Conservation (phyloP, 1,140 invertebrate genomes). For the Thaumatotibia leucotreta region DNA sequence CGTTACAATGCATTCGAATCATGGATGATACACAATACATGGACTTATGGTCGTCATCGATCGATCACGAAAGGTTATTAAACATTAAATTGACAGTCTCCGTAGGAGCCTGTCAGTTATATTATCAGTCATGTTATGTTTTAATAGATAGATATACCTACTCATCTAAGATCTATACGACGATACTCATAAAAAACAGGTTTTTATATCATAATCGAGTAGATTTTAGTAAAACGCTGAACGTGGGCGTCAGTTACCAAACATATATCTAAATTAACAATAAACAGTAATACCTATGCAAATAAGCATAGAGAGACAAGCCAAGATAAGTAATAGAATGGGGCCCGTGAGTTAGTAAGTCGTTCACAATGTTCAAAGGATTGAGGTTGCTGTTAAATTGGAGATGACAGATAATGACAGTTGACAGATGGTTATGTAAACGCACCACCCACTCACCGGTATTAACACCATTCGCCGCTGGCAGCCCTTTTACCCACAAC, state of each 20-base stretch:
- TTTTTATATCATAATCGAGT: constrained; percentile 14
- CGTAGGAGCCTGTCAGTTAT: too few relatives aligned
- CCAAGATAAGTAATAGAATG: constrained; percentile 22
- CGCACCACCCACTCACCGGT: constrained; percentile 55
- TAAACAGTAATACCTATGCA: constrained; percentile 38
- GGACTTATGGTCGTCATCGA: not conserved
- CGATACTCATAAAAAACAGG: constrained; percentile 18
- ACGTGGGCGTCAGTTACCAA: constrained; percentile 49
- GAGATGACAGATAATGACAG: constrained; percentile 24
- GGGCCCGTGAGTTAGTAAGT: not conserved
- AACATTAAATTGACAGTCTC: not conserved
- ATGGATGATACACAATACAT: too few relatives aligned
- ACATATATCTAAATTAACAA: constrained; percentile 32
- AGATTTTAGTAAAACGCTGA: not conserved
- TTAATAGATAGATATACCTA: not conserved
- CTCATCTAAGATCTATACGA: not conserved
- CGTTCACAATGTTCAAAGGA: constrained; percentile 31
- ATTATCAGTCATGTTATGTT: too few relatives aligned
- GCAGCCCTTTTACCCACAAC: constrained; percentile 57
- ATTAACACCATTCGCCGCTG: constrained; percentile 40
- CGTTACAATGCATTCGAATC: too few relatives aligned
- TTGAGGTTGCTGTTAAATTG: constrained; percentile 31
- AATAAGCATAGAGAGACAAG: constrained; percentile 33
- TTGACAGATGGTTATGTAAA: constrained; percentile 19
- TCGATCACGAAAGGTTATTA: not conserved